Percentiles rank a stretch among this genome's conserved stretches.
Conservation (phyloP, 1,140 invertebrate genomes). For the Tenebrio molitor region DNA sequence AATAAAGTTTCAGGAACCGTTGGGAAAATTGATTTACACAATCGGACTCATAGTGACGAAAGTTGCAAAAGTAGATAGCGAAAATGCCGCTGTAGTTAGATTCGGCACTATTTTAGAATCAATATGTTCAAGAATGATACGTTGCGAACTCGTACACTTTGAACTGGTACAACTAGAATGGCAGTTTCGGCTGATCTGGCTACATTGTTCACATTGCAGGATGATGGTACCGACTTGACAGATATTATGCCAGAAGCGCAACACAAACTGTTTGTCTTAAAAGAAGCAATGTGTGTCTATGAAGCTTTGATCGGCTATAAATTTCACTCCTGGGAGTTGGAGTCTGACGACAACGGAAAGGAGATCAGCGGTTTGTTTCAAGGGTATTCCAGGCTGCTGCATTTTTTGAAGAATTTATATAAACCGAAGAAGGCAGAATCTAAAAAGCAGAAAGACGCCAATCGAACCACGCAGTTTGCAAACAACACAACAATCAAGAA, state of each 20-base stretch:
- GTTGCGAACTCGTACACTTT: conserved; percentile 65
- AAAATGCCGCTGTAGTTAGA: conserved; percentile 54
- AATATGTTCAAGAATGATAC: conserved; percentile 59
- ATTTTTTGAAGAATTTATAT: conserved; percentile 65
- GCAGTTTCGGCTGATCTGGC: too few relatives aligned
- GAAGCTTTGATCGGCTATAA: conserved; percentile 70
- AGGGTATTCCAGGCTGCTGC: conserved; percentile 65
- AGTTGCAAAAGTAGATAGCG: conserved; percentile 53
- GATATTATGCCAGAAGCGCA: conserved; percentile 68
- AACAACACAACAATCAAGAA: conserved; percentile 52
- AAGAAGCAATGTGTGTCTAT: conserved; percentile 66
- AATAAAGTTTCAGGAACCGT: conserved; percentile 62
- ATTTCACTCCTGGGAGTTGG: conserved; percentile 65
- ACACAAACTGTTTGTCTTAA: conserved; percentile 66
- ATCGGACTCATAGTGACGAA: conserved; percentile 60
- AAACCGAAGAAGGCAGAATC: conserved; percentile 66
- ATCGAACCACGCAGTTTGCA: conserved; percentile 62
- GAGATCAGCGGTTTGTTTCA: conserved; percentile 67
- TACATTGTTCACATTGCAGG: conserved; percentile 64
- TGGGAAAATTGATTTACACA: conserved; percentile 62
- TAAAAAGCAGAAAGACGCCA: conserved; percentile 62
- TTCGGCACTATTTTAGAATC: conserved; percentile 57
- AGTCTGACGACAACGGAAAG: conserved; percentile 62
- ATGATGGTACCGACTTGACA: conserved; percentile 66
- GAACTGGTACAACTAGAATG: conserved; percentile 65